Conservation (phyloP, 2,113 vertebrate genomes). For the Artemisiospiza belli region DNA sequence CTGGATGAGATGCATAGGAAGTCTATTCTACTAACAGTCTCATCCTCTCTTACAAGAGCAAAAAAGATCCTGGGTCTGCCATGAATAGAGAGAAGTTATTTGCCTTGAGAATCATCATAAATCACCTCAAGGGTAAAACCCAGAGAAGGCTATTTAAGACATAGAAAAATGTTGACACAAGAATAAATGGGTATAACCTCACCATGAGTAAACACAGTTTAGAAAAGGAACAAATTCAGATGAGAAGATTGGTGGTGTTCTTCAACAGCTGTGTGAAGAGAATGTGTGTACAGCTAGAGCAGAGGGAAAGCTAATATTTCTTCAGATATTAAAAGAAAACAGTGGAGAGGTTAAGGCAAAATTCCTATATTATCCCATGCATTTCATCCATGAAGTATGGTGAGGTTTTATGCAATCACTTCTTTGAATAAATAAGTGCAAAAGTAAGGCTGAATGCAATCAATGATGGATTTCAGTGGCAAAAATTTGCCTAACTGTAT, state of each 20-base stretch:
- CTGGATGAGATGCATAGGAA: neutral
- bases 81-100: neutral
- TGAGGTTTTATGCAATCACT: neutral
- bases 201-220: slow-evolving; percentile 48
- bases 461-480: neutral
- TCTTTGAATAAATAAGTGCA: neutral
- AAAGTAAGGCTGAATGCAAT: neutral
- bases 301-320: neutral
- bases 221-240: slow-evolving; percentile 43
- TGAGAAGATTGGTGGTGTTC: slow-evolving; percentile 8
- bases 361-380: neutral
- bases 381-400: neutral
- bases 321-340: neutral
- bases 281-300: neutral
- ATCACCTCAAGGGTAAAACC: slow-evolving; percentile 21
- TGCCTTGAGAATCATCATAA: slow-evolving; percentile 9
- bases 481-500: neutral
- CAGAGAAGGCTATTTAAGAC: slow-evolving; percentile 51
- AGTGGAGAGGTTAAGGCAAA: neutral
- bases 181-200: slow-evolving; percentile 43
- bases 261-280: neutral
- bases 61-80: neutral
- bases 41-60: neutral
- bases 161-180: slow-evolving; percentile 55
- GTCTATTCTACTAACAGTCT: neutral